These are phyloP conservation scores for Diuraphis noxia DNA, from an alignment of 1,140 invertebrate species.

Conservation along the genomic window DNA sequence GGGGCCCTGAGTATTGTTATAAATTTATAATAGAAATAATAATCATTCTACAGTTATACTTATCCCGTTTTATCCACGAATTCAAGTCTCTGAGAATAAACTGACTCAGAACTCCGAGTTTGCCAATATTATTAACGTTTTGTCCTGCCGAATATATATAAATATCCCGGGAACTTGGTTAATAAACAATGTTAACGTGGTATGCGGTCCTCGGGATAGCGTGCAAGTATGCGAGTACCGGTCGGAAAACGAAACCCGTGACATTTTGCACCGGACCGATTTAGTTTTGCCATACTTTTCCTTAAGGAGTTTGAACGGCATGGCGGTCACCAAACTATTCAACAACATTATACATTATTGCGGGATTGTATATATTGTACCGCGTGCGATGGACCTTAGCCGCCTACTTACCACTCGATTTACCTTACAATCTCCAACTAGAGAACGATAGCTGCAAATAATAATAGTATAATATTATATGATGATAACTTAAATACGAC, in stretches of 20 bases:
- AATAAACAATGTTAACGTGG: constrained; percentile 40
- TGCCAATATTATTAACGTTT: constrained; percentile 19
- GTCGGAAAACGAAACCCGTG: neutral
- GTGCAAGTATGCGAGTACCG: neutral
- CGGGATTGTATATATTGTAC: neutral
- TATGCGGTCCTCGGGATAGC: neutral
- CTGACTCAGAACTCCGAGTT: neutral
- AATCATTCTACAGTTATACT: neutral
- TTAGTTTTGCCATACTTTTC: constrained; percentile 22
- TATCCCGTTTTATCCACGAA: neutral
- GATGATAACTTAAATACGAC: no score
- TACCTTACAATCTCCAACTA: neutral
- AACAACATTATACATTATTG: neutral
- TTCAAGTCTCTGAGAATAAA: neutral
- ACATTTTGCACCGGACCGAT: neutral
- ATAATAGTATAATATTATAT: neutral
- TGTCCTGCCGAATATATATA: neutral
- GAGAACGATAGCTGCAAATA: neutral
- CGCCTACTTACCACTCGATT: neutral
- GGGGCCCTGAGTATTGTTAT: no score
- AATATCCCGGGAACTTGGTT: constrained; percentile 24
- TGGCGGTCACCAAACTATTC: constrained; percentile 11
- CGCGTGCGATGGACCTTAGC: neutral
- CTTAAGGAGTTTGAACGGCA: neutral
- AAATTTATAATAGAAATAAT: neutral